A percentile compares a stretch with the other conserved stretches of the same genome.
These are phyloP conservation scores for Dromaius novaehollandiae DNA, from an alignment of 2,113 vertebrate species.

Conservation along the genomic window DNA sequence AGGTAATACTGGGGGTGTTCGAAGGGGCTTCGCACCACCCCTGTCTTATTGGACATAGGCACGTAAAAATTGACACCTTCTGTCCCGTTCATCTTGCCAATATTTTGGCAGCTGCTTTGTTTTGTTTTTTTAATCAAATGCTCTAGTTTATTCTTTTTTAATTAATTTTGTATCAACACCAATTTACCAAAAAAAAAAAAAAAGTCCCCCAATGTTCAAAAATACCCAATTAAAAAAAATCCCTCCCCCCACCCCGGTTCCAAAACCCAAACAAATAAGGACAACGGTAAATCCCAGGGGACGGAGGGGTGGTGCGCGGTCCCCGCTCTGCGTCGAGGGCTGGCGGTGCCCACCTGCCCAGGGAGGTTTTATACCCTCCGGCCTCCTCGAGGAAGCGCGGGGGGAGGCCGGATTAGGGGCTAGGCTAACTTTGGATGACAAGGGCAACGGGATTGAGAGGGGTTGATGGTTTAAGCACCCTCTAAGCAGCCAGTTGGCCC, in stretches of 20 bases:
- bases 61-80: slow-evolving; percentile 85
- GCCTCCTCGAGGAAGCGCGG: background rate
- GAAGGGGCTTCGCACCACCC: slow-evolving; percentile 81
- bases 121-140: background rate
- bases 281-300: background rate
- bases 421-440: slow-evolving; percentile 67
- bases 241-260: background rate
- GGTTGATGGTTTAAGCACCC: slow-evolving; percentile 71
- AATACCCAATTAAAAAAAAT: background rate
- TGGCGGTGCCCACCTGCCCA: background rate
- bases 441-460: slow-evolving; percentile 73
- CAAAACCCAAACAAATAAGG: fast-evolving
- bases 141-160: background rate
- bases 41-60: slow-evolving; percentile 84
- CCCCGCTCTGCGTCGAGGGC: background rate
- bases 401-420: slow-evolving; percentile 65
- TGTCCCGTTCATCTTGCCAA: slow-evolving; percentile 80
- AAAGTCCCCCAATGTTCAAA: background rate
- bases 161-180: background rate
- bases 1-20: slow-evolving; percentile 84
- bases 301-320: background rate
- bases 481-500: slow-evolving; percentile 72
- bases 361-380: slow-evolving; percentile 69
- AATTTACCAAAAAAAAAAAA: background rate
- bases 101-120: background rate